Conservation (phyloP, 1,140 invertebrate species). For the Oryctes rhinoceros region DNA sequence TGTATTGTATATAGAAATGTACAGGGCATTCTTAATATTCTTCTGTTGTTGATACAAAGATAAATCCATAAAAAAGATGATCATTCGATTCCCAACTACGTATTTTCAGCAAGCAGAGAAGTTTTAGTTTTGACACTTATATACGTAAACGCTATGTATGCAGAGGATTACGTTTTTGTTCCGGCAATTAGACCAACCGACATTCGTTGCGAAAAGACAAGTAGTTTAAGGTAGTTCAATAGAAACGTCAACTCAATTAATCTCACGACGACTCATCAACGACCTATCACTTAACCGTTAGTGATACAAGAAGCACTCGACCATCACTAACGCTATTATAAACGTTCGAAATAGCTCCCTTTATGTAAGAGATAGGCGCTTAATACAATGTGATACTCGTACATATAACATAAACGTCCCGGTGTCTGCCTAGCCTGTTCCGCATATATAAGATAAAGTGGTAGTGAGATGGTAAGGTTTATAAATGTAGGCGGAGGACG, state of each 20-base stretch:
- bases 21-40: no score
- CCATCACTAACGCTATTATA: slow-evolving; percentile 37
- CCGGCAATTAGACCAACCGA: neutral
- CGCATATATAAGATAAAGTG: slow-evolving; percentile 22
- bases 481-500: neutral
- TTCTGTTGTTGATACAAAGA: no score
- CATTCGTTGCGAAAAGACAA: neutral
- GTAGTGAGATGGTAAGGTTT: neutral
- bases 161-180: neutral
- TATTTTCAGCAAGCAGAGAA: no score
- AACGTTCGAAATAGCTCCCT: slow-evolving; percentile 28
- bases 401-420: neutral
- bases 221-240: slow-evolving; percentile 17
- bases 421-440: neutral
- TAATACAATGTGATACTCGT: neutral
- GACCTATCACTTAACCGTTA: slow-evolving; percentile 25
- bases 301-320: slow-evolving; percentile 34
- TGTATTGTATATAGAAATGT: no score
- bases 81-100: no score
- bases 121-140: no score
- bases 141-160: neutral
- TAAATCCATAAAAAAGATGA: no score
- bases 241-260: slow-evolving; percentile 18
- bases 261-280: slow-evolving; percentile 14
- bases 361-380: slow-evolving; percentile 28